Conservation (phyloP, 2,113 vertebrate genomes). For the Tetrax tetrax region DNA sequence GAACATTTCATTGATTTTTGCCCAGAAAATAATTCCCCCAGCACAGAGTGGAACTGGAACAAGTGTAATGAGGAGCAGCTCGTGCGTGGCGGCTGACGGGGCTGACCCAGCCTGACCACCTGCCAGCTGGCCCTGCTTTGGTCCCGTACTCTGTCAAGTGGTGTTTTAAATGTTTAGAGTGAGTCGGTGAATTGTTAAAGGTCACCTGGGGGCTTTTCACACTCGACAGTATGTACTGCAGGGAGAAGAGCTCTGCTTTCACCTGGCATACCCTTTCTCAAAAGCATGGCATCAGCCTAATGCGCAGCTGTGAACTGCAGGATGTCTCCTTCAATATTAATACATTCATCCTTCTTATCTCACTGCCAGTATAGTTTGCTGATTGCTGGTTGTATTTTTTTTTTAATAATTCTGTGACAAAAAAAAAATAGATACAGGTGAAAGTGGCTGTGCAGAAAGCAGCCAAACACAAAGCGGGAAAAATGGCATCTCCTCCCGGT, state of each 20-base stretch:
- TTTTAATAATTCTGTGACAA: background rate
- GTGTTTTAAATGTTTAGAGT: background rate
- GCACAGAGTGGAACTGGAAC: background rate
- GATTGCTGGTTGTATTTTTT: background rate
- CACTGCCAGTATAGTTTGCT: background rate
- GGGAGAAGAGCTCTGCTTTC: background rate
- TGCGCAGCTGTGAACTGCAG: background rate
- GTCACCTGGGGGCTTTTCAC: background rate
- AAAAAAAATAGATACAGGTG: background rate
- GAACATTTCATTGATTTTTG: background rate
- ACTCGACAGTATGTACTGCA: background rate
- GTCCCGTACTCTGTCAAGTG: background rate
- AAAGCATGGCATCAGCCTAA: background rate
- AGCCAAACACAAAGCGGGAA: background rate
- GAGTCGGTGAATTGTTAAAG: background rate
- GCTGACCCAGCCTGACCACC: background rate
- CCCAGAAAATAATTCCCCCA: background rate
- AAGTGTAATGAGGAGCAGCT: background rate
- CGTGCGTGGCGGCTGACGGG: accelerated
- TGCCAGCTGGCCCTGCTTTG: background rate
- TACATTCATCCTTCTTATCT: background rate
- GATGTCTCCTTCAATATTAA: background rate
- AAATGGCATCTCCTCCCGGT: background rate
- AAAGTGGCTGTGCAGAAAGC: background rate
- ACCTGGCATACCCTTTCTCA: background rate